Evolutionary conservation across 2,888 invertebrate species (phyloP).

Genomic region (Leptothorax acervorum): DNA sequence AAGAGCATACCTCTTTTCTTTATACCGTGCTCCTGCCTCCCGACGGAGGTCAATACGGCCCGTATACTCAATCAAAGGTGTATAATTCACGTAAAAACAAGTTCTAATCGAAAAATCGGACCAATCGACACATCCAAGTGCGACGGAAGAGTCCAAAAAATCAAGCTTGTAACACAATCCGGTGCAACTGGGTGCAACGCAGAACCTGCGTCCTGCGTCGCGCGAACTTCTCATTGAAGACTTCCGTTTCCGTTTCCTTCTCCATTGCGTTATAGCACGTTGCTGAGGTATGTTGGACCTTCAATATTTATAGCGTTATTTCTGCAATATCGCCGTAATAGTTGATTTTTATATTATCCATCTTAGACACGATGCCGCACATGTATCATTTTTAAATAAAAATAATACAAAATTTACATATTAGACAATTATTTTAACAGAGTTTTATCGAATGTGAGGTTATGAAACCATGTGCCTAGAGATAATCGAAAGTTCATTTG

Average conservation of each 20-base stretch:
- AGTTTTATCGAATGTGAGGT: slow-evolving; percentile 50
- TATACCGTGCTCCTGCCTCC: no score
- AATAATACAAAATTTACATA: background rate
- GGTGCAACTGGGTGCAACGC: no score
- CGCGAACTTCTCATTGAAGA: background rate
- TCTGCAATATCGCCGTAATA: background rate
- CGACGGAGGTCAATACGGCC: no score
- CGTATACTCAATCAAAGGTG: no score
- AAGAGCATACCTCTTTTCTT: no score
- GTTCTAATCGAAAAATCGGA: no score
- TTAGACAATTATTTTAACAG: background rate
- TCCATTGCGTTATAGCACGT: slow-evolving; percentile 81
- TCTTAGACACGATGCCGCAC: background rate
- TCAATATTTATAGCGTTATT: background rate
- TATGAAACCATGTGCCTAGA: slow-evolving; percentile 64
- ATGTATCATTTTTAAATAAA: background rate
- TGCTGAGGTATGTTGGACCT: slow-evolving; percentile 82
- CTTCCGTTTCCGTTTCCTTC: slow-evolving; percentile 71
- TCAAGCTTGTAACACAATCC: no score
- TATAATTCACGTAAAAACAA: no score
- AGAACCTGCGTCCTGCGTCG: no score
- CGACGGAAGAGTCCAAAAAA: no score
- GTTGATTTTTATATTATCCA: background rate
- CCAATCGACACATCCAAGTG: no score
- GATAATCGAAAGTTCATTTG: background rate